These are phyloP conservation scores for Cabera pusaria DNA, from an alignment of 2,888 invertebrate species.

Conservation along the genomic window DNA sequence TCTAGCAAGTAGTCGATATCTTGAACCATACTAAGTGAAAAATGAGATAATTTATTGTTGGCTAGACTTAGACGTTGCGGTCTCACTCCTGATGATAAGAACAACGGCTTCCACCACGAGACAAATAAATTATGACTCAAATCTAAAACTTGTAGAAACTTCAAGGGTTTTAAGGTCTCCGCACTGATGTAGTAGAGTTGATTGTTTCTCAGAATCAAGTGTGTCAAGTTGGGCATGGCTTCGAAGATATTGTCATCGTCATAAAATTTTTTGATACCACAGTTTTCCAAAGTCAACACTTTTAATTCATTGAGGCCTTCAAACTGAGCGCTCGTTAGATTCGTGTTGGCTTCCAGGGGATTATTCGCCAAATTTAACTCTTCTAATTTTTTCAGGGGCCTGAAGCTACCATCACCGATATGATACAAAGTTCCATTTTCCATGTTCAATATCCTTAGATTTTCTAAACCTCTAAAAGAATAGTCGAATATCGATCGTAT, in stretches of 20 bases:
- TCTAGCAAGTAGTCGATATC: constrained; percentile 76
- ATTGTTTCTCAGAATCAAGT: constrained; percentile 77
- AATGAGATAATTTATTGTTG: constrained; percentile 81
- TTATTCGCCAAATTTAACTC: constrained; percentile 82
- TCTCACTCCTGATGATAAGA: constrained; percentile 65
- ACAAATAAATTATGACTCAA: constrained; percentile 77
- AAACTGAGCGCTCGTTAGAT: constrained; percentile 66
- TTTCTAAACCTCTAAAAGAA: constrained; percentile 76
- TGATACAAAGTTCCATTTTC: constrained; percentile 78
- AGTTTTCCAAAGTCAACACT: constrained; percentile 74
- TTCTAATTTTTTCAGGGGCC: constrained; percentile 62
- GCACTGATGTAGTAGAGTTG: constrained; percentile 66
- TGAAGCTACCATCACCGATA: constrained; percentile 75
- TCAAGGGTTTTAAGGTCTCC: constrained; percentile 67
- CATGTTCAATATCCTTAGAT: constrained; percentile 73
- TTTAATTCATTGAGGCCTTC: constrained; percentile 74
- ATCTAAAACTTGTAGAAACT: constrained; percentile 69
- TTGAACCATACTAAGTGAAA: constrained; percentile 81
- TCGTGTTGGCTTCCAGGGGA: constrained; percentile 65
- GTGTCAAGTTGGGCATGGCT: constrained; percentile 73
- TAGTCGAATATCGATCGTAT: constrained; percentile 75
- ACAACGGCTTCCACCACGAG: constrained; percentile 79
- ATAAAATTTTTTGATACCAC: constrained; percentile 69
- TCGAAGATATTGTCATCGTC: constrained; percentile 75
- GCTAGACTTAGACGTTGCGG: constrained; percentile 65